phyloP scores from a whole-genome alignment of 2,888 invertebrate genomes.

The Platycheirus rosarum region DNA sequence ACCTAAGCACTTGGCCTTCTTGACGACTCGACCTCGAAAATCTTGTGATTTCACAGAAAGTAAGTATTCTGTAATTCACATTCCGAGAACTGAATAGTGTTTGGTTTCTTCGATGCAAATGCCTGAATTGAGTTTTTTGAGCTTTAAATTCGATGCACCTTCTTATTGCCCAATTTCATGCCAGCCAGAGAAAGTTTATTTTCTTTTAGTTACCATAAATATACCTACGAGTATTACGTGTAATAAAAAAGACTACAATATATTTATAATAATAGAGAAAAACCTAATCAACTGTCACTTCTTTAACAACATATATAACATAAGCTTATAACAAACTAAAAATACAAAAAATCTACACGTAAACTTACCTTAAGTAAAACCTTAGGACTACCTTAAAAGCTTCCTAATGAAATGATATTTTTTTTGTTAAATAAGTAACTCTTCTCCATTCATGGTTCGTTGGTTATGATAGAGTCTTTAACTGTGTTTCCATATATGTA shows the following conservation, averaged over 20 bases:
- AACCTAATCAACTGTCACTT: conserved; percentile 24
- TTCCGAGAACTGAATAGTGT: too few species aligned
- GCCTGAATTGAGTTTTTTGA: too few species aligned
- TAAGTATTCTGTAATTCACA: too few species aligned
- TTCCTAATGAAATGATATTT: conserved; percentile 18
- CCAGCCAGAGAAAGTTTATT: conserved; percentile 25
- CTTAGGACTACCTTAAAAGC: conserved; percentile 22
- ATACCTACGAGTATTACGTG: neutral
- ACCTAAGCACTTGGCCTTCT: too few species aligned
- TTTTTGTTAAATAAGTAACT: conserved; percentile 29
- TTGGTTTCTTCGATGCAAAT: too few species aligned
- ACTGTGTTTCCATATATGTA: conserved; percentile 45
- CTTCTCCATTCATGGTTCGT: conserved; percentile 54
- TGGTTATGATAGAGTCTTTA: conserved; percentile 37
- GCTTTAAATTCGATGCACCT: too few species aligned
- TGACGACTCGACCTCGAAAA: too few species aligned
- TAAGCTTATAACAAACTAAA: neutral
- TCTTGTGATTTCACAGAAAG: too few species aligned
- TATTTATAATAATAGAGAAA: neutral
- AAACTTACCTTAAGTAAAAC: neutral
- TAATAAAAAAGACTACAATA: conserved; percentile 15
- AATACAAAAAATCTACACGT: conserved; percentile 7
- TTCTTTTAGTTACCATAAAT: neutral
- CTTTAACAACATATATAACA: neutral
- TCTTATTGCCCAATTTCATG: neutral